A percentile compares a stretch with the other conserved stretches of the same genome.
Evolutionary conservation across 2,888 invertebrate species (phyloP).

Genomic region (Xiphydria camelus): DNA sequence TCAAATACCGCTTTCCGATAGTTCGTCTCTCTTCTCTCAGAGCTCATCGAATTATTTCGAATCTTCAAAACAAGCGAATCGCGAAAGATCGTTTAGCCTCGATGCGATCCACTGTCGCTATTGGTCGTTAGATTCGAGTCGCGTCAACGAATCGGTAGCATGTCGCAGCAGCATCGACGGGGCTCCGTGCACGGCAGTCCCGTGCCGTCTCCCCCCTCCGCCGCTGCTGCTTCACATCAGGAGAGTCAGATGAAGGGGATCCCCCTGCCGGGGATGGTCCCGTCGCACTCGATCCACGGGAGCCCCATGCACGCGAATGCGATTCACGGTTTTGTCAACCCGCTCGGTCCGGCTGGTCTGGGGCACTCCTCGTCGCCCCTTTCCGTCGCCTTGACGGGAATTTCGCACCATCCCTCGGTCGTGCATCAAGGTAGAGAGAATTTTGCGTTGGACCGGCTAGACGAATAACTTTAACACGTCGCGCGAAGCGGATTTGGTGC

Average conservation of each 20-base stretch:
- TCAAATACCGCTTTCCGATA: too few species aligned
- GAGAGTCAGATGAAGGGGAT: slow-evolving; percentile 48
- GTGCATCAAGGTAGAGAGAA: slow-evolving; percentile 50
- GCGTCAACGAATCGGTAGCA: slow-evolving; percentile 8
- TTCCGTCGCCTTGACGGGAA: slow-evolving; percentile 2
- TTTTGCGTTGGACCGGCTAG: too few species aligned
- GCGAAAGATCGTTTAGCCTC: too few species aligned
- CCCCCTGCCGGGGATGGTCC: slow-evolving; percentile 53
- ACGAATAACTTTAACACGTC: too few species aligned
- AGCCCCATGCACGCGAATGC: slow-evolving; percentile 43
- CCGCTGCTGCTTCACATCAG: slow-evolving; percentile 24
- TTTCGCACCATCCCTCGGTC: slow-evolving; percentile 39
- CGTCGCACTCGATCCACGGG: slow-evolving; percentile 23
- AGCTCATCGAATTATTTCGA: too few species aligned
- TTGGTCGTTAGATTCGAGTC: too few species aligned
- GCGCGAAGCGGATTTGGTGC: too few species aligned
- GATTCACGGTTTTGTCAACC: slow-evolving; percentile 52
- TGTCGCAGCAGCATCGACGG: slow-evolving; percentile 40
- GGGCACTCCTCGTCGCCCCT: slow-evolving; percentile 1
- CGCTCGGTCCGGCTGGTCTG: slow-evolving; percentile 45
- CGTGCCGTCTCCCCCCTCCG: slow-evolving; percentile 21
- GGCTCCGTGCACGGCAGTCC: slow-evolving; percentile 37
- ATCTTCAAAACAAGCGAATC: too few species aligned
- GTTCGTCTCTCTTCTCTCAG: too few species aligned
- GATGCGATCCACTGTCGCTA: too few species aligned